Base-by-base conservation (phyloP, 2,888 invertebrate species). In the Lasioglossum villosulum region DNA sequence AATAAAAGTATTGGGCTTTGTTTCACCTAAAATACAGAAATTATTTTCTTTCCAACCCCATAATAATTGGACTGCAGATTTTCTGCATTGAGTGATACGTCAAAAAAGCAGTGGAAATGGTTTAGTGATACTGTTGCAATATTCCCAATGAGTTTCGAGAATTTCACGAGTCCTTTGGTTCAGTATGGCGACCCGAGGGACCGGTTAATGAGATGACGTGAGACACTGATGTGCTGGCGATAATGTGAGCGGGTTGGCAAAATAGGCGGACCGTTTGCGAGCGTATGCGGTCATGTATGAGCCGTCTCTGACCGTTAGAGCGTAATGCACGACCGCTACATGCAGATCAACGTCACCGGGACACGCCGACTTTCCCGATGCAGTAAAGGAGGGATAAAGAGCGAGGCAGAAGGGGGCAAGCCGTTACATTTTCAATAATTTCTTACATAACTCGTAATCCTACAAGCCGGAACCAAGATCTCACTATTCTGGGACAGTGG, bases 341-440 rank as follows among this genome's bases (percentile, higher is more conserved):
- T 89, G 91, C 90, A 91, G 88, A 91, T 91, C 83, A 86, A 84
- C 91, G 86, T 91, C 86, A 87, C 79, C 83, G 84, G 88, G 86
- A 85, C 89, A n/a, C 14, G 86, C 72, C 79, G 72, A 75, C 77
- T 82, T 84, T 78, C 80, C 27, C 66, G 82, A 83, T 74, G 83
- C 84, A 77, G 68, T 45, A 82, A 73, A 86, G 84, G n/a, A 84
- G 82, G 66, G 77, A 70, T 85, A 80, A 75, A 59, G 72, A 75
- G 72, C 45, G 80, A 37, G 59, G 68, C 56, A 23, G 66, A 66
- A 72, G 72, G 82, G 71, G 42, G 78, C 80, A 56, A 78, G 82
- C 86, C 89, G 91, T 90, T 91, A 89, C 87, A 91, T 90, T 91
- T 90, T 88, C 91, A 91, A 86, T 92, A 87, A 91, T 89, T 91